These are phyloP conservation scores for Maconellicoccus hirsutus DNA, from an alignment of 1,140 invertebrate species.

Conservation along the genomic window DNA sequence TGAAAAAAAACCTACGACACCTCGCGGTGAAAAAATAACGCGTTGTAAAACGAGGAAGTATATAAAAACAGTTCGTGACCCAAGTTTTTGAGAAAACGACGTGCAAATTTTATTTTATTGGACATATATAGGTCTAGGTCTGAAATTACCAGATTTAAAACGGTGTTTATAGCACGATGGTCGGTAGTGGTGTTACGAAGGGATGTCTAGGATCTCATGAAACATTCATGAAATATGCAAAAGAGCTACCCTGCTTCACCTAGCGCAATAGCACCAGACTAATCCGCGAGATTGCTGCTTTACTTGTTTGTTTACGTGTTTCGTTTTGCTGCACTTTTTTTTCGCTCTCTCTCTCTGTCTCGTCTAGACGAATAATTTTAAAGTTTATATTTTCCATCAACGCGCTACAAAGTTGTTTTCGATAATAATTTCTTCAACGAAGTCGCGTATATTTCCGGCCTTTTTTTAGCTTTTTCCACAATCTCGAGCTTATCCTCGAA, in stretches of 20 bases:
- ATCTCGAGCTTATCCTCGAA: no score
- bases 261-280: conserved; percentile 12
- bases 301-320: conserved; percentile 20
- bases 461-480: no score
- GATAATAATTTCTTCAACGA: background rate
- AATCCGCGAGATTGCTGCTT: conserved; percentile 20
- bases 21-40: background rate
- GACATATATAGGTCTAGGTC: conserved; percentile 22
- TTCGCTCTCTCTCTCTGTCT: background rate
- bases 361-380: conserved; percentile 21
- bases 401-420: background rate
- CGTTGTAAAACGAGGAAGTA: background rate
- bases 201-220: conserved; percentile 22
- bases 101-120: conserved; percentile 22
- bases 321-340: conserved; percentile 7
- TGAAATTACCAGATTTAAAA: conserved; percentile 22
- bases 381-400: conserved; percentile 12
- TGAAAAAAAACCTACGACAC: background rate
- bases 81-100: conserved; percentile 16
- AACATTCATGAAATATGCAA: conserved; percentile 21
- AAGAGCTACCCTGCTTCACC: background rate
- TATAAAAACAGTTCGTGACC: background rate
- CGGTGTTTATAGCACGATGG: conserved; percentile 19
- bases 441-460: no score
- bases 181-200: conserved; percentile 17